Evolutionary conservation across 2,797 vertebrate genomes (phyloP).

Genomic region (Graptemys geographica): DNA sequence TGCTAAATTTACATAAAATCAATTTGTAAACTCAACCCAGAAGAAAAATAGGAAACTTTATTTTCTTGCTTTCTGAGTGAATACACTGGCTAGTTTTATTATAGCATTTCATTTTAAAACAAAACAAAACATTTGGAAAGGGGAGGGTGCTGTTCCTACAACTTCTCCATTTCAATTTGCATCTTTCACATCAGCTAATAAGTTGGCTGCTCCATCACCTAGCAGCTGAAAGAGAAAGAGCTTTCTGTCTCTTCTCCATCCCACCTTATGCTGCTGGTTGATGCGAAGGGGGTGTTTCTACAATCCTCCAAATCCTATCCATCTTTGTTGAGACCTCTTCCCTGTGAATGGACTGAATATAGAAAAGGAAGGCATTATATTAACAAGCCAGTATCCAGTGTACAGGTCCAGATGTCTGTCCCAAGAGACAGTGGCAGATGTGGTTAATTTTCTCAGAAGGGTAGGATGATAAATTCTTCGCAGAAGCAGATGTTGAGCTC

Average conservation of each 20-base stretch:
- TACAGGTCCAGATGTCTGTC: not conserved
- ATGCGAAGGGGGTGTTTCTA: rapidly evolving
- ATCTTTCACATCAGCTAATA: not conserved
- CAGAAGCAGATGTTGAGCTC: not conserved
- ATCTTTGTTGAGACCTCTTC: not conserved
- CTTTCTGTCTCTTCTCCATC: rapidly evolving
- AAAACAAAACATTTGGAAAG: not conserved
- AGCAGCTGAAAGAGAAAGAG: rapidly evolving
- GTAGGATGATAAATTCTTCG: not conserved
- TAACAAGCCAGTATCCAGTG: not conserved
- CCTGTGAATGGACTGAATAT: rapidly evolving
- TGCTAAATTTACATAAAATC: conserved; percentile 38
- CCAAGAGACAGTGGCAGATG: not conserved
- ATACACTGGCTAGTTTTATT: not conserved
- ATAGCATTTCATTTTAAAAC: not conserved
- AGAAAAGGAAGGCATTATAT: rapidly evolving
- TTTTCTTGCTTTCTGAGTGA: not conserved
- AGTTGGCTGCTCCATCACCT: rapidly evolving
- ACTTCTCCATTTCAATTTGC: not conserved
- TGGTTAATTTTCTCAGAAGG: not conserved
- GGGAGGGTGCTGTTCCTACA: not conserved
- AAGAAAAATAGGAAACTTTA: not conserved
- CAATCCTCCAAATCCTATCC: not conserved
- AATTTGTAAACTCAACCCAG: conserved; percentile 29
- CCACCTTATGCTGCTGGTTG: rapidly evolving